These are phyloP conservation scores for Xenopus petersii DNA, from an alignment of 2,797 vertebrate species.

Conservation along the genomic window DNA sequence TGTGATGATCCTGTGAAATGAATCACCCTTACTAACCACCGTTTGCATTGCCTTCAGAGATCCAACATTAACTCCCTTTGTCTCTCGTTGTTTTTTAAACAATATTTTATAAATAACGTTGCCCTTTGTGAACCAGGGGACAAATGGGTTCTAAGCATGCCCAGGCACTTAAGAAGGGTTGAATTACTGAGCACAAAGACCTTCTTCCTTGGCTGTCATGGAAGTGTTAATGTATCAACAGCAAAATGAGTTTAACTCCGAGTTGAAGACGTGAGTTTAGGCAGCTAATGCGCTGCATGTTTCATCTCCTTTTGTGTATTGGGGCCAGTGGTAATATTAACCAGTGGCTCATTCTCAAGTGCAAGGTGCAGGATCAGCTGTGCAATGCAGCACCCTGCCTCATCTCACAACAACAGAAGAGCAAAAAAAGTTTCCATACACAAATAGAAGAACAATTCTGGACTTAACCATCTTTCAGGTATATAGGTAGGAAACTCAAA, in stretches of 20 bases:
- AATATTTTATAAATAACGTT: too few species aligned
- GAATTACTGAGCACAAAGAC: too few species aligned
- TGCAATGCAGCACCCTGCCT: not conserved
- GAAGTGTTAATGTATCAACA: too few species aligned
- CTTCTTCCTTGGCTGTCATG: too few species aligned
- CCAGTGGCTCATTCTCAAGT: not conserved
- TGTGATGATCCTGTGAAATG: not conserved
- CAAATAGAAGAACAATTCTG: too few species aligned
- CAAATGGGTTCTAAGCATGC: too few species aligned
- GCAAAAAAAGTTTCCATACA: not conserved
- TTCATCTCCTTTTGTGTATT: not conserved
- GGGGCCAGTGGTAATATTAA: not conserved
- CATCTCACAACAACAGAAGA: not conserved
- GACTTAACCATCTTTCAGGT: too few species aligned
- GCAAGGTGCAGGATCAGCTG: not conserved
- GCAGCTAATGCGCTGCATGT: not conserved
- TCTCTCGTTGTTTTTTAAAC: not conserved
- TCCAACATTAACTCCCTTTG: not conserved
- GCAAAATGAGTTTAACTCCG: too few species aligned
- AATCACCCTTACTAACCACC: not conserved
- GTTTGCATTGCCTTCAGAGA: not conserved
- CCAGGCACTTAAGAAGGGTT: too few species aligned
- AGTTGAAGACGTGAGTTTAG: too few species aligned
- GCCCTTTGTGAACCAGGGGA: too few species aligned
- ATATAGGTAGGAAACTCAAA: too few species aligned